Evolutionary conservation across 2,888 invertebrate species (phyloP), one percentile per base, ranked within the genome.

Genomic region (Netelia melanura): DNA sequence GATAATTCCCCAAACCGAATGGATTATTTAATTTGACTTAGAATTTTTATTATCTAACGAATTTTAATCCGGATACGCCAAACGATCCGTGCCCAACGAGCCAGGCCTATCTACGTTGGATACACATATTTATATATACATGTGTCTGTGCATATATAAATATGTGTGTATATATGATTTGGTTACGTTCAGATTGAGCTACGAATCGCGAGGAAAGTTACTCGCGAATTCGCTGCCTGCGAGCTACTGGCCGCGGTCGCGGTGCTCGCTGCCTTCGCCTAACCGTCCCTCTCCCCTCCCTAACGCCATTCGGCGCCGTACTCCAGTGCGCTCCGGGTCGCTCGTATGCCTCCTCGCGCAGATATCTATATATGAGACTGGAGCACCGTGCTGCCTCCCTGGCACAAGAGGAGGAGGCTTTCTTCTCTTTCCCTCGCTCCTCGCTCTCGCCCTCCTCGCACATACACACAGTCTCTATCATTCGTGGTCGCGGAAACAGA

Each of bases 271-370:
- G 68, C 86, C 87, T 83, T 88, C 86, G 86, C 86, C 90, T 88
- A 87, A 75, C 86, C 87, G 78, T 81, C 86, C 86, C 86, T 89
- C 90, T 91, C 92, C 92, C 93, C 91, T 74, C 90, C 88, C 86
- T 86, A 48, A 67, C 81, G 70, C 58, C 92, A 64, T 90, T 89
- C 92, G 89, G 91, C 94, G 93, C 94, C 94, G 93, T 94, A 80
- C 71, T 80, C 79, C 65, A 64, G 79, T 70, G 79, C 79, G 79
- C 79, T 64, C 71, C 72, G 64, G 44, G 44, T 44, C 21, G 79
- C 70, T 61, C 44, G 58, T 61, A 25, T 44, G 61, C 61, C 61
- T 61, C 30, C 52, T 78, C 11, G 14, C 25, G 43, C 25, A 11
- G 30, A 61, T 78, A 43, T 94, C 72, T 81, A 85, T 84, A 86